Percentiles rank a stretch among this genome's conserved stretches.
These are phyloP conservation scores for Sparus aurata DNA, from an alignment of 2,797 vertebrate genomes.

Conservation along the genomic window DNA sequence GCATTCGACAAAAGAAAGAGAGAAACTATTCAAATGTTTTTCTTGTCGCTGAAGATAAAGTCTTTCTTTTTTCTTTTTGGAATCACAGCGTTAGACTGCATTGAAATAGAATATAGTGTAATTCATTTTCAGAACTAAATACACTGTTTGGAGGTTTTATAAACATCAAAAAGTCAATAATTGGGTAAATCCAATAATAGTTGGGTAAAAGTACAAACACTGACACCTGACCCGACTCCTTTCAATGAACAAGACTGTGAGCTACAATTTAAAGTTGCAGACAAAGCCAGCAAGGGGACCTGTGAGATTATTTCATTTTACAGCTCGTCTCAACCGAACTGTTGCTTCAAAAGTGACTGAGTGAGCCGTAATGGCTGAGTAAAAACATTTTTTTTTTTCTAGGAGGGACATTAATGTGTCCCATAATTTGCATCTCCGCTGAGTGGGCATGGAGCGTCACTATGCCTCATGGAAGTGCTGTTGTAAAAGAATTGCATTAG, in stretches of 20 bases:
- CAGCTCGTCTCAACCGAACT: not conserved
- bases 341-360: constrained; percentile 20
- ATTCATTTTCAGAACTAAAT: not conserved
- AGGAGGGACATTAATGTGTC: constrained; percentile 23
- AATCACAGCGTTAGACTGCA: not conserved
- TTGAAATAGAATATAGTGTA: not conserved
- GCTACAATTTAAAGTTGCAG: not conserved
- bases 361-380: constrained; percentile 17
- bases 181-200: not conserved
- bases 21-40: not conserved
- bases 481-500: constrained; percentile 36
- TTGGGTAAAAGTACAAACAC: not conserved
- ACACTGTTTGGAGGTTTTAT: not conserved
- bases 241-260: not conserved
- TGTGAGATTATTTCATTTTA: constrained; percentile 23
- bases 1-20: constrained; percentile 5
- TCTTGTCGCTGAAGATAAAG: constrained; percentile 3
- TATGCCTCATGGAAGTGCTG: constrained; percentile 11
- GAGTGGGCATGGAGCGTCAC: constrained; percentile 21
- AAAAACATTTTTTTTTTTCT: constrained; percentile 20
- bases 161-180: not conserved
- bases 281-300: not conserved
- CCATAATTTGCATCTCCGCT: constrained; percentile 32
- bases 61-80: not conserved
- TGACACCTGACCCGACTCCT: not conserved